Percentiles rank a stretch among this genome's conserved stretches.
phyloP scores from a whole-genome alignment of 2,113 vertebrate species.

The Neotoma lepida region DNA sequence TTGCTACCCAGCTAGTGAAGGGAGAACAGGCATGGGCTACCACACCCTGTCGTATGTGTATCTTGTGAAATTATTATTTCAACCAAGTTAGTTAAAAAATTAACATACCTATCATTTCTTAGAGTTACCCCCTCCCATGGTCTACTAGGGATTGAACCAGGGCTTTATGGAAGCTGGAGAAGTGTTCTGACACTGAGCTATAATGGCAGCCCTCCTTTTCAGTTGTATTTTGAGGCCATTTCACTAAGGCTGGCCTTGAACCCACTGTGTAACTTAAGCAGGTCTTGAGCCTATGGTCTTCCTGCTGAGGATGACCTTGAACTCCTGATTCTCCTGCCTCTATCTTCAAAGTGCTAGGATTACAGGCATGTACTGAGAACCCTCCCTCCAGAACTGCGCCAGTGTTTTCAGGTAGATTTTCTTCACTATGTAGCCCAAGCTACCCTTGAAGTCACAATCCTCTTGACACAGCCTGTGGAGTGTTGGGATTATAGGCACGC shows the following conservation, averaged over 20 bases:
- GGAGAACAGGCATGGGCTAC: not conserved
- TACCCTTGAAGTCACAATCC: not conserved
- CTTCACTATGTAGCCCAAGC: not conserved
- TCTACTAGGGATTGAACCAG: not conserved
- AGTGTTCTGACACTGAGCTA: not conserved
- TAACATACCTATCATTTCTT: not conserved
- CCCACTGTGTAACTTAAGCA: not conserved
- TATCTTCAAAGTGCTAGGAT: not conserved
- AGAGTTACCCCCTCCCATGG: not conserved
- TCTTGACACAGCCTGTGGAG: not conserved
- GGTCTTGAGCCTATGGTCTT: not conserved
- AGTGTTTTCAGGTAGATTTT: not conserved
- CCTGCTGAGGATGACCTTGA: not conserved
- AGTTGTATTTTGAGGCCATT: not conserved
- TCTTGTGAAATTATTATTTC: not conserved
- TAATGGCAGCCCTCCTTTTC: not conserved
- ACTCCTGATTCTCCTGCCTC: not conserved
- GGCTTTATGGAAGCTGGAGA: no score
- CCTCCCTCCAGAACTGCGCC: not conserved
- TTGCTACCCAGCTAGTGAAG: not conserved
- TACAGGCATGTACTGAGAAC: not conserved
- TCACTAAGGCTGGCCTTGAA: not conserved
- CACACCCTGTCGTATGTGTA: not conserved
- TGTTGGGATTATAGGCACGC: no score
- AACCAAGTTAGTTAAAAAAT: not conserved